Percentiles rank a stretch among this genome's conserved stretches.
These are phyloP conservation scores for Grus americana DNA, from an alignment of 2,113 vertebrate species.

Conservation along the genomic window DNA sequence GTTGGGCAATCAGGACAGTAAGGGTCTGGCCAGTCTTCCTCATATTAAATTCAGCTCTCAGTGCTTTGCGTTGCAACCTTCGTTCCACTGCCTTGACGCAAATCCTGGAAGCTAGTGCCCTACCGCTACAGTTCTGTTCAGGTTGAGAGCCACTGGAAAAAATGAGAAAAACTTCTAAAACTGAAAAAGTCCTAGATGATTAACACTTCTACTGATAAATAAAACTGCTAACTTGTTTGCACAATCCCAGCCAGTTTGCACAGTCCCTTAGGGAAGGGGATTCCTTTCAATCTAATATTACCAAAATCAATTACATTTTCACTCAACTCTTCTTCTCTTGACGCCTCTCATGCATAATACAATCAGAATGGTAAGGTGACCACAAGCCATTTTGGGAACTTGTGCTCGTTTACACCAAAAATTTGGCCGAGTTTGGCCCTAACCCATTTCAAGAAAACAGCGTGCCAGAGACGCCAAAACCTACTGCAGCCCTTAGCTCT, in stretches of 20 bases:
- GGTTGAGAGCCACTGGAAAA: neutral
- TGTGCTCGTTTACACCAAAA: neutral
- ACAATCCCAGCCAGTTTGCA: neutral
- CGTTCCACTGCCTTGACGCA: neutral
- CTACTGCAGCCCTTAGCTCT: neutral
- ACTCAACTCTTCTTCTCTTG: neutral
- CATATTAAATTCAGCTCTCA: accelerated
- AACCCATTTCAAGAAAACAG: neutral
- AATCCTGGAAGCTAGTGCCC: neutral
- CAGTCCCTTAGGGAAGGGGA: neutral
- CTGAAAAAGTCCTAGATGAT: accelerated
- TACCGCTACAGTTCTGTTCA: neutral
- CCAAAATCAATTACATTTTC: neutral
- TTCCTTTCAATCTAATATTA: neutral
- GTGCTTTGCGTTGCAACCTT: no score
- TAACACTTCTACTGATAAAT: neutral
- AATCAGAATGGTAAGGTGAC: neutral
- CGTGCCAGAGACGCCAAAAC: accelerated
- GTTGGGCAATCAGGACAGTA: neutral
- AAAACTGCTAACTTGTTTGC: neutral
- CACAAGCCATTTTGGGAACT: neutral
- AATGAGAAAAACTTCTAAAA: neutral
- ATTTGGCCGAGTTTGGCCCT: neutral
- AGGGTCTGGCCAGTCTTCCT: neutral
- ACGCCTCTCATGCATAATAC: neutral